Evolutionary conservation across 2,888 invertebrate genomes (phyloP), one percentile per base, ranked within the genome.

Genomic region (Hipparchia semele): DNA sequence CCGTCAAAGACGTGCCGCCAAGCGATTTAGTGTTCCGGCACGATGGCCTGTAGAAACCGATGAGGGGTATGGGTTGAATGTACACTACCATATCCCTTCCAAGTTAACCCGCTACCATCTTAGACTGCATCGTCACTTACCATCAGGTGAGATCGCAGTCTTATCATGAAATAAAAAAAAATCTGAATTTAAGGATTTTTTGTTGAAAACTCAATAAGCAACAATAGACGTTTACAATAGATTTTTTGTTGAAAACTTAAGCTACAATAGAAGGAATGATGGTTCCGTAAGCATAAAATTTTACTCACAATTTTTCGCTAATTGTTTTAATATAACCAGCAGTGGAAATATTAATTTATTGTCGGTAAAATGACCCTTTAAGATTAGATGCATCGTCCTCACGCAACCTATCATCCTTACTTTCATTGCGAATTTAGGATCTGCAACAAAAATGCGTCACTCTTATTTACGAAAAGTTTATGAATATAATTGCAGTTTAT

Each of bases 341-440:
- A 95, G 83, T 13, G 95, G 95, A 78, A 95, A 91, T 75, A 96
- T 86, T 6, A 95, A 86, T 82, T 95, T 95, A 77, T 94, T 94
- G 83, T 95, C 95, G 68, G 95, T 95, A 80, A 94, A 95, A 80
- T 95, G 94, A 53, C 94, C 94, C 81, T 95, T 95, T 60, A 96
- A 82, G 76, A 96, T 90, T n/a, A 92, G 87, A 83, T 96, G 95
- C 87, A 96, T 94, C 78, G 95, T 92, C 84, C 95, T 94, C 1
- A 95, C 93, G 77, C 95, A 94, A 61, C 95, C 95, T 58, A 95
- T 86, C 84, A 95, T 91, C 81, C 96, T 94, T 33, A 96, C 94
- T 90, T 96, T 96, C 75, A 94, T 86, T 23, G 96, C 95, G 84
- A 96, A 96, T 87, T 96, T 96, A 70, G 94, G 87, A 91, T 95